Evolutionary conservation across 2,888 invertebrate genomes (phyloP).

Genomic region (Agrochola lota): DNA sequence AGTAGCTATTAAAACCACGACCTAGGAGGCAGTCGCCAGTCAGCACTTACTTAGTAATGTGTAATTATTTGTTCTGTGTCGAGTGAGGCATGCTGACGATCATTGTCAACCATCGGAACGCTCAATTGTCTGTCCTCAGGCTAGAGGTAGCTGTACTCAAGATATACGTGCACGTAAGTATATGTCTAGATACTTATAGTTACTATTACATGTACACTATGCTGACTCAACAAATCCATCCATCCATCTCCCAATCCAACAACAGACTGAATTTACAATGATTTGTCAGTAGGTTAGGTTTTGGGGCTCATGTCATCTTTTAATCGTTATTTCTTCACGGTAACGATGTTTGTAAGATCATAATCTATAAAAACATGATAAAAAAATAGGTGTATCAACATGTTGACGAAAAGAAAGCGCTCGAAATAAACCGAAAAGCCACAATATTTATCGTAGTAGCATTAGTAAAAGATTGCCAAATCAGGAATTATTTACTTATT

Average conservation of each 20-base stretch:
- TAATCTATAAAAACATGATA: slow-evolving; percentile 16
- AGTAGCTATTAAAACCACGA: not conserved
- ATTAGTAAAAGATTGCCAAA: slow-evolving; percentile 44
- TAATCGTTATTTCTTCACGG: slow-evolving; percentile 5
- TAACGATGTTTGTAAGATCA: not conserved
- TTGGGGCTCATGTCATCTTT: not conserved
- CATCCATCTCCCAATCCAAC: no score
- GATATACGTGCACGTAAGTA: not conserved
- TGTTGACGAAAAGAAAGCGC: slow-evolving; percentile 27
- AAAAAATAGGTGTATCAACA: slow-evolving; percentile 21
- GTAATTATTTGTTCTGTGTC: no score
- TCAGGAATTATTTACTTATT: slow-evolving; percentile 30
- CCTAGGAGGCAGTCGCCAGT: no score
- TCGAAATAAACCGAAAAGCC: slow-evolving; percentile 11
- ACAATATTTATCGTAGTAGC: slow-evolving; percentile 32
- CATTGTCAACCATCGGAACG: slow-evolving; percentile 3
- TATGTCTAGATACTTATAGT: not conserved
- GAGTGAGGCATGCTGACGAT: not conserved
- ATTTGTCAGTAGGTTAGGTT: slow-evolving; percentile 2
- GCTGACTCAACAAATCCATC: not conserved
- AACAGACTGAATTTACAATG: not conserved
- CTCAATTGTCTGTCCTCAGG: slow-evolving; percentile 23
- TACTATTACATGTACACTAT: not conserved
- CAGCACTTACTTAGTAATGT: no score
- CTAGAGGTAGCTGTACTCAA: not conserved